These are phyloP conservation scores for Nomada ruficornis DNA, from an alignment of 2,888 invertebrate genomes.

Conservation along the genomic window DNA sequence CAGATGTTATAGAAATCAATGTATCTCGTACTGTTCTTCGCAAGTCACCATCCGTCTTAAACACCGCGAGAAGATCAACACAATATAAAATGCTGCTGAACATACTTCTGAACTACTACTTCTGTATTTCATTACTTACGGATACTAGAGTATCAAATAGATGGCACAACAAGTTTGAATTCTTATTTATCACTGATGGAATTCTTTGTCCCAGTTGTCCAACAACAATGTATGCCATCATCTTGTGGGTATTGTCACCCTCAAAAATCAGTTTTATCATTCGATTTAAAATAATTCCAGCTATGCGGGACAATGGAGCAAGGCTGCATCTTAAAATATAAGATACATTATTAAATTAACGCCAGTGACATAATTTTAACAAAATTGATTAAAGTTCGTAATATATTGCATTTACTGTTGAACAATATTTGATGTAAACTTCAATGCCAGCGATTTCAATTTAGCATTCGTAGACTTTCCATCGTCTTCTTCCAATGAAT, in stretches of 20 bases:
- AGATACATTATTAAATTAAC: constrained; percentile 19
- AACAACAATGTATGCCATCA: constrained; percentile 91
- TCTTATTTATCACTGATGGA: constrained; percentile 88
- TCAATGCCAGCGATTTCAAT: constrained; percentile 92
- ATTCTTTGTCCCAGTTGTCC: constrained; percentile 88
- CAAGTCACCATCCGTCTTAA: constrained; percentile 79
- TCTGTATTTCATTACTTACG: constrained; percentile 72
- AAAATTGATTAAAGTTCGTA: constrained; percentile 1
- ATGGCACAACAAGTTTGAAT: constrained; percentile 86
- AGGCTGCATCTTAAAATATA: constrained; percentile 86
- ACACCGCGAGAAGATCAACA: constrained; percentile 29
- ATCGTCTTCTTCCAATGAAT: constrained; percentile 88
- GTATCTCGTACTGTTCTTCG: constrained; percentile 79
- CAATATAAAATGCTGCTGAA: constrained; percentile 6
- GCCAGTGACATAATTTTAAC: not conserved
- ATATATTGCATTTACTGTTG: constrained; percentile 88
- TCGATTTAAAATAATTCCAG: constrained; percentile 90
- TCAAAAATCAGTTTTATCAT: constrained; percentile 90
- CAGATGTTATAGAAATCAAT: constrained; percentile 79
- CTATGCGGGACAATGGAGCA: constrained; percentile 87
- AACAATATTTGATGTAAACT: constrained; percentile 92
- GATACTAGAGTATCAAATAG: constrained; percentile 85
- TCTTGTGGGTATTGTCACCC: constrained; percentile 87
- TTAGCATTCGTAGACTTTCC: constrained; percentile 93
- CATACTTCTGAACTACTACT: not conserved